Conservation (phyloP, 92 coral and sea anemone species). For the Bergia sp. region DNA sequence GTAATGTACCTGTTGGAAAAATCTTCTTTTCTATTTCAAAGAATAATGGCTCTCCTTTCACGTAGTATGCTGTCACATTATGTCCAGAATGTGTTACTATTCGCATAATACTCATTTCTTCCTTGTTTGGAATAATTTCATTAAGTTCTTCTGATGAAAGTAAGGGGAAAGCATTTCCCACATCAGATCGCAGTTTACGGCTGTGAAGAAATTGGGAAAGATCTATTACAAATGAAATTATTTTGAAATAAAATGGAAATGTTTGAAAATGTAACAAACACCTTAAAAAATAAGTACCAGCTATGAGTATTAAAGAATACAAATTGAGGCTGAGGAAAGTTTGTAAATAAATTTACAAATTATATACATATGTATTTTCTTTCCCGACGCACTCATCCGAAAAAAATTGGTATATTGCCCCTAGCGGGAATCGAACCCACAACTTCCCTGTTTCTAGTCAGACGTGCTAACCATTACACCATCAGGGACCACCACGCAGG, state of each 20-base stretch:
- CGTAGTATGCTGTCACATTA: slow-evolving; percentile 76
- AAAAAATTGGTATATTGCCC: too few relatives aligned
- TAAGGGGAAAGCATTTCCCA: slow-evolving; percentile 69
- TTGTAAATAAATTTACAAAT: too few relatives aligned
- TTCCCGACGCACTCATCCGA: too few relatives aligned
- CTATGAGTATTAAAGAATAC: too few relatives aligned
- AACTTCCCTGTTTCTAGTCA: too few relatives aligned
- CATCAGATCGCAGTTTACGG: slow-evolving; percentile 83
- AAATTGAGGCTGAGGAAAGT: too few relatives aligned
- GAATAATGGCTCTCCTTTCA: slow-evolving; percentile 88
- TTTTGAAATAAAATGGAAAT: not conserved
- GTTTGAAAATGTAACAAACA: too few relatives aligned
- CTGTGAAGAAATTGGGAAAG: slow-evolving; percentile 43
- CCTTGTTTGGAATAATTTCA: slow-evolving; percentile 87
- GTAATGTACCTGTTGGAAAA: slow-evolving; percentile 83
- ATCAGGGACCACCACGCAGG: too few relatives aligned
- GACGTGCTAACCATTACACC: too few relatives aligned
- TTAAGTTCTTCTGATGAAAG: slow-evolving; percentile 64
- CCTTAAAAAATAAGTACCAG: too few relatives aligned
- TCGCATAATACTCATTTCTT: slow-evolving; percentile 86
- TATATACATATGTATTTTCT: too few relatives aligned
- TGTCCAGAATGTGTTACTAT: slow-evolving; percentile 86
- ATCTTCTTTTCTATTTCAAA: slow-evolving; percentile 88
- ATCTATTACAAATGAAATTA: not conserved
- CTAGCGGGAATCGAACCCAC: too few relatives aligned